phyloP scores from a whole-genome alignment of 2,888 invertebrate genomes.

The Unio delphinus region DNA sequence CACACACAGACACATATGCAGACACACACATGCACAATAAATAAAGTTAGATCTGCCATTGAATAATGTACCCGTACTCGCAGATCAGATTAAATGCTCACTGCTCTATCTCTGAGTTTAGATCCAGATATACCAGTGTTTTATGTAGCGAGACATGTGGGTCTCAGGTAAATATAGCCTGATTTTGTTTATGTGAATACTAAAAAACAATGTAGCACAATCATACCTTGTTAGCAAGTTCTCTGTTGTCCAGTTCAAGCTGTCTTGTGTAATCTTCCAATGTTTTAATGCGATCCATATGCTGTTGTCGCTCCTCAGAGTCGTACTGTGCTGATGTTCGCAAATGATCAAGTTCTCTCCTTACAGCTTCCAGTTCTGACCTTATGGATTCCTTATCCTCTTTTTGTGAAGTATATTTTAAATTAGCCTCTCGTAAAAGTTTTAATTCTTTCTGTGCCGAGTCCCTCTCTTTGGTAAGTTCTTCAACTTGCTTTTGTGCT shows the following conservation, averaged over 20 bases:
- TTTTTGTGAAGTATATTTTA: slow-evolving; percentile 24
- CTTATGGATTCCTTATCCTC: slow-evolving; percentile 42
- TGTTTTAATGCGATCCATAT: slow-evolving; percentile 47
- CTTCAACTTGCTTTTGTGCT: slow-evolving; percentile 28
- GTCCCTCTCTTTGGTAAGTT: slow-evolving; percentile 29
- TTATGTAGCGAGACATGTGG: too few relatives aligned
- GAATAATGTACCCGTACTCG: too few relatives aligned
- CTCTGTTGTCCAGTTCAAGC: slow-evolving; percentile 59
- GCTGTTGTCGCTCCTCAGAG: slow-evolving; percentile 51
- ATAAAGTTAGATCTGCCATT: too few relatives aligned
- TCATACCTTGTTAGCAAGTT: slow-evolving; percentile 56
- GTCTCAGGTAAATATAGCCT: too few relatives aligned
- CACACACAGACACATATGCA: too few relatives aligned
- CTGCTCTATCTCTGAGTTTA: too few relatives aligned
- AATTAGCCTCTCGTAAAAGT: slow-evolving; percentile 27
- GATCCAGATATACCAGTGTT: too few relatives aligned
- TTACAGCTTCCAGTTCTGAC: slow-evolving; percentile 40
- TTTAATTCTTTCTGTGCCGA: slow-evolving; percentile 28
- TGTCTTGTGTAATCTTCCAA: slow-evolving; percentile 50
- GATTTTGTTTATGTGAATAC: too few relatives aligned
- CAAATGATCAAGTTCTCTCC: slow-evolving; percentile 48
- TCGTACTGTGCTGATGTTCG: slow-evolving; percentile 40
- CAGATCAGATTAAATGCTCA: too few relatives aligned
- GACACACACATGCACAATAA: too few relatives aligned
- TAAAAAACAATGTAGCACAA: too few relatives aligned